Evolutionary conservation across 2,797 vertebrate genomes (phyloP), one percentile per base, ranked within the genome.

Genomic region (Glyptemys insculpta): DNA sequence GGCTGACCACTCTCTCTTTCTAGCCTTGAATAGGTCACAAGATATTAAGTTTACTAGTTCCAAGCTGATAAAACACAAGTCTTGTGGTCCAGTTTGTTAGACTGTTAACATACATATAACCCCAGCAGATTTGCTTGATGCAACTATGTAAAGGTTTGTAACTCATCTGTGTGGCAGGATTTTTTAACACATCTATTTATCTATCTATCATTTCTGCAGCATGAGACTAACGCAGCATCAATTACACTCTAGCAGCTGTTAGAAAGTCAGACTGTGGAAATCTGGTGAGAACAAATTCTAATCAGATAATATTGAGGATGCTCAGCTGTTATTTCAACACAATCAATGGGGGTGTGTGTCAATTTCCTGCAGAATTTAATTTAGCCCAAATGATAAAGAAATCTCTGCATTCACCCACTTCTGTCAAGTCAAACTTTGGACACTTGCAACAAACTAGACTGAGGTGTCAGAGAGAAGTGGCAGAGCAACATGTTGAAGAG

Each of bases 231-330:
- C 92, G 57, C 54, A n/a, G 31, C 80, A 94, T 97, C 98, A 97
- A 92, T 98, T 98, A 95, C 90, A 78, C 65, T 95, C 31, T 79
- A 97, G 94, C 96, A 97, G 94, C 96, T 98, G 97, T 98, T 98
- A 98, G 87, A 83, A 97, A 96, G 95, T 95, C 92, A 89, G 97
- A 97, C 88, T 83, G 65, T 87, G 96, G 96, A 95, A 97, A 94
- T 93, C 86, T 87, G 93, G 94, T 83, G 93, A 93, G 87, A 78
- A 12, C 90, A 95, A 95, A 97, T 98, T 92, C 95, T 97, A 94
- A 97, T 97, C 95, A 94, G 92, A 95, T 47, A 92, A 84, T 18
- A 31, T 82, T 86, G 86, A 97, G 91, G 79, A 86, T 92, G 83
- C 85, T 98, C 93, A 80, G 87, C 93, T 96, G 94, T 94, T 96